Base-by-base conservation (phyloP, 2,797 vertebrate genomes). In the Anomalospiza imberbis region DNA sequence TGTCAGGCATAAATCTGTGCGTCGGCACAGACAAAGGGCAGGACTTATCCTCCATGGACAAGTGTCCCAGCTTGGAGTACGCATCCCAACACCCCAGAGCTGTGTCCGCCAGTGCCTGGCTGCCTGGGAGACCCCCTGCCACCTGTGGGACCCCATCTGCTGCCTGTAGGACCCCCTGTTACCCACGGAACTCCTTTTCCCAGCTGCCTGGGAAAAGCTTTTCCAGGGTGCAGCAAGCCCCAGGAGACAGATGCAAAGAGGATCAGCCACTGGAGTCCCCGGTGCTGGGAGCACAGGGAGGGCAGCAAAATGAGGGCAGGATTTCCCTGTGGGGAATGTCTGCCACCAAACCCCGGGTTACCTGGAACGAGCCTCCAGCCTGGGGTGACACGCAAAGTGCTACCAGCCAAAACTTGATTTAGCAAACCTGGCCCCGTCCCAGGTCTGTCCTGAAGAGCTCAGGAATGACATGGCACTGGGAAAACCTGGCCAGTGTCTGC, bases 231-330 rank as follows among this genome's bases (percentile, higher is more conserved):
- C 88, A 36, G 50, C 28, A 42, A 66, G 20, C 6, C 25, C 3
- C 51, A 38, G 38, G 18, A 42, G 44, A 24, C 1, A 17, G 61
- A 47, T 40, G 51, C 71, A 63, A 67, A 36, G 44, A 48, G 7
- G 60, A 65, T 42, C 38, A 78, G 34, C 15, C 9, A 16, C 58
- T 9, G 65, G n/a, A 77, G 51, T 19, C 8, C 29, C 51, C 81
- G 8, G 25, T 0, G 45, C 71, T 10, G 9, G 45, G 14, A 68
- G 36, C 2, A 7, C 1, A 11, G 6, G 3, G 48, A 62, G 6
- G 32, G 36, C 4, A 7, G 48, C 61, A 50, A 60, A 76, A 29
- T 0, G 1, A 45, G 51, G 42, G 55, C 38, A 51, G 36, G 53
- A 77, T 42, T 57, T 73, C 55, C 68, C 54, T 13, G 0, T 0